Base-by-base conservation (phyloP, 2,113 vertebrate species). In the Sporophila hypoxantha region DNA sequence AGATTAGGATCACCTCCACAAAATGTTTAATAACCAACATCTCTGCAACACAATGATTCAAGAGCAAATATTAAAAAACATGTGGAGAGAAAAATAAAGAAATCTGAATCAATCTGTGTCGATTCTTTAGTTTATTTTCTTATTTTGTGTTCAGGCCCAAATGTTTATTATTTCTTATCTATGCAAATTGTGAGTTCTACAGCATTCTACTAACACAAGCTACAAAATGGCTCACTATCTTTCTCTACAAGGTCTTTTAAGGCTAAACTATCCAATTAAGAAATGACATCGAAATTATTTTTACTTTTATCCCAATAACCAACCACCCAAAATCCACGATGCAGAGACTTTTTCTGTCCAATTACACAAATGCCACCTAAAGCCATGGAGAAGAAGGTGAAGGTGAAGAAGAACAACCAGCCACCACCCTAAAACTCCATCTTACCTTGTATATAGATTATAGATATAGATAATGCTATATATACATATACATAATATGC, bases 251-350 rank as follows among this genome's bases (percentile, higher is more conserved):
- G 55, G 20, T 5, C 55, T n/a, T n/a, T n/a, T n/a, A 56, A 56
- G 20, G 55, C 32, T 34, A 56, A 56, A 56, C 6, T 23, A 34
- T 15, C 55, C 55, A 34, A 23, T 34, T 34, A 56, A 34, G 32
- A 56, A 56, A 56, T 34, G 32, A 23, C 21, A n/a, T 20, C 20
- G 5, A 56, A n/a, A 56, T 22, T 56, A 56, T 56, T 22, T 55
- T 56, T n/a, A n/a, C 14, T 34, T 56, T 56, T 34, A 56, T 34
- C 55, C 21, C 32, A 34, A 56, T 56, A 34, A 56, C 32, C 14
- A 56, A 23, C 32, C 14, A 34, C 32, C 21, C 14, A 2, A 56
- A n/a, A 2, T n/a, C 53, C 10, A 5, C 0, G 1, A n/a, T 22
- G 20, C 8, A 9, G 20, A 21, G 13, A n/a, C 32, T n/a, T n/a